phyloP scores from a whole-genome alignment of 2,888 invertebrate genomes.

The Standfussiana lucernea region DNA sequence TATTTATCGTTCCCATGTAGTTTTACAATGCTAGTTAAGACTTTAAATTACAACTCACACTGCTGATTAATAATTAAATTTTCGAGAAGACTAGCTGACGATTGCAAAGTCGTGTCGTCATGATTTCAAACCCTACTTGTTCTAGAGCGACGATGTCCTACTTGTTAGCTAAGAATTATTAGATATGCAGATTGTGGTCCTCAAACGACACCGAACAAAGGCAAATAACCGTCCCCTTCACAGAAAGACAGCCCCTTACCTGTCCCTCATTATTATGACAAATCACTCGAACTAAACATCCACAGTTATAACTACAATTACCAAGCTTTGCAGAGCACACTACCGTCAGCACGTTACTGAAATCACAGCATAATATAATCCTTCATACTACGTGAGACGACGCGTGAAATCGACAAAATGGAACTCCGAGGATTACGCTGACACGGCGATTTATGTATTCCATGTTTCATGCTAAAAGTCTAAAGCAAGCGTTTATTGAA shows the following conservation, averaged over 20 bases:
- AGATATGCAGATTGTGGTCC: not conserved
- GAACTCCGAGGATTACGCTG: not conserved
- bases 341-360: conserved; percentile 4
- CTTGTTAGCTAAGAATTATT: not conserved
- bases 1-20: too few relatives aligned
- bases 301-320: conserved; percentile 9
- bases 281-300: conserved; percentile 12
- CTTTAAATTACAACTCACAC: too few relatives aligned
- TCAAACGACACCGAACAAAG: conserved; percentile 10
- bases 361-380: conserved; percentile 9
- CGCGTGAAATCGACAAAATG: conserved; percentile 9
- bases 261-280: conserved; percentile 19
- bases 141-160: not conserved
- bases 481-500: conserved; percentile 1
- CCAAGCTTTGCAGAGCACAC: conserved; percentile 1
- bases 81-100: not conserved
- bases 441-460: not conserved
- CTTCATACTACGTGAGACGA: not conserved
- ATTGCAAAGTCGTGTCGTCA: not conserved
- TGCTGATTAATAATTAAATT: too few relatives aligned
- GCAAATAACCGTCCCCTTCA: not conserved
- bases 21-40: too few relatives aligned
- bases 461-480: not conserved
- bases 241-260: conserved; percentile 9
- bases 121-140: not conserved